Conservation (phyloP, 2,797 vertebrate genomes). For the Poeciliopsis presidionis region DNA sequence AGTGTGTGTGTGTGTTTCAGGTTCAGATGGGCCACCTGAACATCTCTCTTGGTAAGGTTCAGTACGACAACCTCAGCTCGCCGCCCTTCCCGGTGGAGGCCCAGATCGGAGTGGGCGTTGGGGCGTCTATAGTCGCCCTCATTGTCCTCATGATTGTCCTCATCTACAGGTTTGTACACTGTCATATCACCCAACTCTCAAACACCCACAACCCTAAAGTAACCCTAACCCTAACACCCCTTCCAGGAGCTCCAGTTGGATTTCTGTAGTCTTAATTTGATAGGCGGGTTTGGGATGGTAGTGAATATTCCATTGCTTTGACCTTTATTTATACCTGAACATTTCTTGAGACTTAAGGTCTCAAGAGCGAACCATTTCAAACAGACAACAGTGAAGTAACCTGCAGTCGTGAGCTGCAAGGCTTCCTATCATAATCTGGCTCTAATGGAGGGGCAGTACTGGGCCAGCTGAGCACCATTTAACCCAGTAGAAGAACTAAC, state of each 20-base stretch:
- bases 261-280: not conserved
- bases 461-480: not conserved
- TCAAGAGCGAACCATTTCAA: not conserved
- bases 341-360: not conserved
- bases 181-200: too few species aligned
- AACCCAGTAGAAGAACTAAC: not conserved
- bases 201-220: too few species aligned
- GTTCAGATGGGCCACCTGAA: slow-evolving; percentile 95
- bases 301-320: not conserved
- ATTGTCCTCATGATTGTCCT: slow-evolving; percentile 96
- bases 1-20: slow-evolving; percentile 72
- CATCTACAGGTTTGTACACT: slow-evolving; percentile 88
- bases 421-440: not conserved
- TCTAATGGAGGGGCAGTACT: not conserved
- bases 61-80: slow-evolving; percentile 90
- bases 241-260: not conserved
- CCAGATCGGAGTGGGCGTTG: slow-evolving; percentile 92
- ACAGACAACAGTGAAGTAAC: not conserved
- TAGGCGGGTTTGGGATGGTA: not conserved
- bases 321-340: not conserved
- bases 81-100: slow-evolving; percentile 93
- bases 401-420: not conserved
- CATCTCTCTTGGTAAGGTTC: slow-evolving; percentile 91
- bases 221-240: too few species aligned
- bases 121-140: slow-evolving; percentile 91